Evolutionary conservation across 2,797 vertebrate species (phyloP).

Genomic region (Pterois miles): DNA sequence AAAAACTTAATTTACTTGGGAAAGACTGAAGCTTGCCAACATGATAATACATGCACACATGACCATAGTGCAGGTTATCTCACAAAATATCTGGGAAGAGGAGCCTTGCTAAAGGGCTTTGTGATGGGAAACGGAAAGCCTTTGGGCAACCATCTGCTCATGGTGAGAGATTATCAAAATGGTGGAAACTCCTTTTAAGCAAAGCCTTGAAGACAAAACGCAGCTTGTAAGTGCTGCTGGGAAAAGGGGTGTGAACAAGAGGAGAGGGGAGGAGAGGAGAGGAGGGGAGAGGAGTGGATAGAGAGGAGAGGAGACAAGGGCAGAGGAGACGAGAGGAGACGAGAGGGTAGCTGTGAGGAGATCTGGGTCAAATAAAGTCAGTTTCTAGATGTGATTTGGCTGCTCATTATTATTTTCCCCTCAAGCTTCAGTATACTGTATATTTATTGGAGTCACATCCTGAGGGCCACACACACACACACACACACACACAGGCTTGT

Average conservation of each 20-base stretch:
- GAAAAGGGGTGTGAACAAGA: not conserved
- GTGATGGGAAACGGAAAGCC: slow-evolving; percentile 13
- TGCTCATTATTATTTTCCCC: slow-evolving; percentile 30
- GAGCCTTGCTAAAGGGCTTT: slow-evolving; percentile 34
- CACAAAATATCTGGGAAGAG: not conserved
- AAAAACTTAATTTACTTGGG: slow-evolving; percentile 65
- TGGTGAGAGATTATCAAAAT: not conserved
- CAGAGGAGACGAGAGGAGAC: not conserved
- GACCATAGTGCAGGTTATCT: not conserved
- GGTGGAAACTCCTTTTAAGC: slow-evolving; percentile 15
- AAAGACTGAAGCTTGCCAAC: slow-evolving; percentile 41
- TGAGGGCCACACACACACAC: not conserved
- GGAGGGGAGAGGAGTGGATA: not conserved
- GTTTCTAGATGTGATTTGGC: slow-evolving; percentile 18
- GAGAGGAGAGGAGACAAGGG: not conserved
- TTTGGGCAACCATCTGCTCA: slow-evolving; percentile 1
- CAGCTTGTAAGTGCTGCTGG: not conserved
- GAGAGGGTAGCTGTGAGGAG: not conserved
- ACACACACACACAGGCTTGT: not conserved
- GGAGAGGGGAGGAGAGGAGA: not conserved
- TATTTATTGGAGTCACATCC: slow-evolving; percentile 53
- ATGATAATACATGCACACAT: slow-evolving; percentile 13
- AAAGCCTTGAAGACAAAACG: slow-evolving; percentile 18
- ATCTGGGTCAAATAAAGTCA: slow-evolving; percentile 26
- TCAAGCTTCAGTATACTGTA: slow-evolving; percentile 51